Conservation (phyloP, 2,113 vertebrate genomes). For the Montifringilla adamsi region DNA sequence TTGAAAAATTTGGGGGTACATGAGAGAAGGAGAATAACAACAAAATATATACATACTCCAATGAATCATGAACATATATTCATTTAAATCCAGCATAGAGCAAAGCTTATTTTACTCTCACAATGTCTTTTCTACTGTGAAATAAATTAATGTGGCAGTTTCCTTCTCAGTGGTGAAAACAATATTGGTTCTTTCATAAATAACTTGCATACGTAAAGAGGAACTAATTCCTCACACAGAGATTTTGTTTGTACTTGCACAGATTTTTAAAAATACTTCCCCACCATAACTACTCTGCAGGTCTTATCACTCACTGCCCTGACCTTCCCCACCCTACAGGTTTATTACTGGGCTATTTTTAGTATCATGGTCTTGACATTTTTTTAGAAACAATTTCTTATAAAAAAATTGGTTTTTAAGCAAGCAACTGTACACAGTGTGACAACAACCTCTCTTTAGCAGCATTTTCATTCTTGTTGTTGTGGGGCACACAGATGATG, state of each 20-base stretch:
- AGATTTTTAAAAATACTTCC: not conserved
- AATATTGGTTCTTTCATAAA: not conserved
- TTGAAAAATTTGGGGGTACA: not conserved
- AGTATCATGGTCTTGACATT: not conserved
- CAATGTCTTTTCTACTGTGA: not conserved
- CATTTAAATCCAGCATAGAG: not conserved
- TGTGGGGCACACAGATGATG: not conserved
- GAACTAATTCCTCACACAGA: not conserved
- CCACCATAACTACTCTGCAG: not conserved
- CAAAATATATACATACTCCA: not conserved
- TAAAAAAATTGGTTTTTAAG: not conserved
- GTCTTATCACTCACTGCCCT: not conserved
- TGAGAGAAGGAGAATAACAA: not conserved
- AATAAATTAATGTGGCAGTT: not conserved
- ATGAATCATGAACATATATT: not conserved
- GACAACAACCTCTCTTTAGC: not conserved
- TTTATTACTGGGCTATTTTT: not conserved
- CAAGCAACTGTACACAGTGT: not conserved
- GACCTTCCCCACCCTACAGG: rapidly evolving
- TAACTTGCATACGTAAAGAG: not conserved
- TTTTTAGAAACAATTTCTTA: not conserved
- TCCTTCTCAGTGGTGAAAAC: not conserved
- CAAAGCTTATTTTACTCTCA: not conserved
- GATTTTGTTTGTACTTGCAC: not conserved
- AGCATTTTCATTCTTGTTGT: not conserved